Percentiles rank a stretch among this genome's conserved stretches.
phyloP scores from a whole-genome alignment of 2,797 vertebrate genomes.

The Gephyroberyx darwinii region DNA sequence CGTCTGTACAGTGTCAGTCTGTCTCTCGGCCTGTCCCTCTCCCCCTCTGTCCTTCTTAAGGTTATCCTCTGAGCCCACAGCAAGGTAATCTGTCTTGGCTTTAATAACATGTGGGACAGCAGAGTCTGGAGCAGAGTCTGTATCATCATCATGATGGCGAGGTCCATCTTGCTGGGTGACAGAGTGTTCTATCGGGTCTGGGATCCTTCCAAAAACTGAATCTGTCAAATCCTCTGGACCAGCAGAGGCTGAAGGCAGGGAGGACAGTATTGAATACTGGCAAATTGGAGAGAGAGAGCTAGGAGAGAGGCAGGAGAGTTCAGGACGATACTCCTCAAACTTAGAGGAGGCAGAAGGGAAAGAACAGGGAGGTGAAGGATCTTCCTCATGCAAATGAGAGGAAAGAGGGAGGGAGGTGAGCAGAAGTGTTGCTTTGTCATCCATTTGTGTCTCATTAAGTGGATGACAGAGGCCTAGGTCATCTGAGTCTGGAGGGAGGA shows the following conservation, averaged over 20 bases:
- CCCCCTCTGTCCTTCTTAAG: constrained; percentile 3
- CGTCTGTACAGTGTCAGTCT: constrained; percentile 23
- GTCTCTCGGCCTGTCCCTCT: neutral
- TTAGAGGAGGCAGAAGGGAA: neutral
- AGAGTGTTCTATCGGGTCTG: constrained; percentile 1
- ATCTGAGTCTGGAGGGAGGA: neutral
- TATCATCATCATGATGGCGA: neutral
- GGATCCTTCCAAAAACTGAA: neutral
- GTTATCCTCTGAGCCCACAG: constrained; percentile 16
- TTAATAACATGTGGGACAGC: constrained; percentile 23
- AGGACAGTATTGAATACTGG: neutral
- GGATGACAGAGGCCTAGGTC: neutral
- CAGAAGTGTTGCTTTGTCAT: constrained; percentile 2
- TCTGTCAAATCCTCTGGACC: neutral
- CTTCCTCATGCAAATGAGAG: constrained; percentile 3
- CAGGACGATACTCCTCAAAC: neutral
- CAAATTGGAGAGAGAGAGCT: constrained; percentile 7
- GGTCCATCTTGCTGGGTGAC: neutral
- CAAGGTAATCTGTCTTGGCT: constrained; percentile 21
- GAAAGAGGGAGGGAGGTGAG: neutral
- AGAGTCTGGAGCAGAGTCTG: neutral
- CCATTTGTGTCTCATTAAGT: neutral
- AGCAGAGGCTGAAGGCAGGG: neutral
- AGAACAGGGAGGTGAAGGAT: neutral
- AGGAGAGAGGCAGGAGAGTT: neutral